Evolutionary conservation across 2,888 invertebrate genomes (phyloP).

Genomic region (Netelia fuscicornis): DNA sequence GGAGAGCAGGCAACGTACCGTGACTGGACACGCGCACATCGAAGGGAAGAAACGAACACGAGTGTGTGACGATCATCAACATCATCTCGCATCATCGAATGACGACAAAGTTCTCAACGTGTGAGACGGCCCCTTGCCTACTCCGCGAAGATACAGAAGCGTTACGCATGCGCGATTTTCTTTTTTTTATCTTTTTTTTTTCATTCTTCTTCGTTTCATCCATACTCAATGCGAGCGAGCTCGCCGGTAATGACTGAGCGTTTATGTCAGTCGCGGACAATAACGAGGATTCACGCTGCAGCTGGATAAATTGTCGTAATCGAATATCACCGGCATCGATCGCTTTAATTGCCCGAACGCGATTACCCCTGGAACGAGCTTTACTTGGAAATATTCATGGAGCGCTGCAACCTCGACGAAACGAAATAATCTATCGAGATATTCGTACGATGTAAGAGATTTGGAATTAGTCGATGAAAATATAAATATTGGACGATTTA

Average conservation of each 20-base stretch:
- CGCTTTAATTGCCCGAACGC: slow-evolving; percentile 57
- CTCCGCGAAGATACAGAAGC: slow-evolving; percentile 17
- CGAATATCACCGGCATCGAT: slow-evolving; percentile 66
- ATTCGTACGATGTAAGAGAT: neutral
- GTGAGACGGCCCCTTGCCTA: too few species aligned
- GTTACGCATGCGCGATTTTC: slow-evolving; percentile 45
- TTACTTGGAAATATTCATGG: slow-evolving; percentile 50
- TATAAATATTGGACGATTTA: too few species aligned
- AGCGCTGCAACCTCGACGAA: neutral
- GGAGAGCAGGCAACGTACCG: slow-evolving; percentile 70
- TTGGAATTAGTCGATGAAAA: neutral
- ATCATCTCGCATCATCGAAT: neutral
- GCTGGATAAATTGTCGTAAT: slow-evolving; percentile 64
- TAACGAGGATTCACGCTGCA: slow-evolving; percentile 26
- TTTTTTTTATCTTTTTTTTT: neutral
- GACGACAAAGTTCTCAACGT: neutral
- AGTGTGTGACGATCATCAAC: neutral
- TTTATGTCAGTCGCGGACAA: neutral
- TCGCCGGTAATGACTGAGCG: neutral
- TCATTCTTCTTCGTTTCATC: neutral
- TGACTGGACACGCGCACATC: slow-evolving; percentile 66
- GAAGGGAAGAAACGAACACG: neutral
- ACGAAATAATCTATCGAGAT: neutral
- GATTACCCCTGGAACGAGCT: slow-evolving; percentile 35
- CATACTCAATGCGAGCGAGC: slow-evolving; percentile 2